Evolutionary conservation across 2,888 invertebrate species (phyloP), one percentile per base, ranked within the genome.

Genomic region (Diogma glabrata): DNA sequence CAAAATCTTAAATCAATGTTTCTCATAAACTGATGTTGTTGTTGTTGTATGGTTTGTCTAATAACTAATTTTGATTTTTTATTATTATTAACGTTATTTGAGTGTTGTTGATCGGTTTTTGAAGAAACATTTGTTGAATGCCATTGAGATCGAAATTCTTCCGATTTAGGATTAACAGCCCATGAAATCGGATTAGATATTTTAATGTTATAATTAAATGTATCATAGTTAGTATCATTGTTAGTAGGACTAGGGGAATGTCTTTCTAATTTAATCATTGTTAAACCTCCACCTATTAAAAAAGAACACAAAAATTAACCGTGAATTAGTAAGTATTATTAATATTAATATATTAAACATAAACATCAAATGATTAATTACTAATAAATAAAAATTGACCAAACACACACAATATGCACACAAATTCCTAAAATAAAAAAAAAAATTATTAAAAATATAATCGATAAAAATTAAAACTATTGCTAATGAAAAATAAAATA

Each of bases 111-210:
- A n/a, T 50, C 48, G 20, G 53, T 12, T 14, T 49, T 51, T 17
- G 57, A 49, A 5, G 54, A 43, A 4, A 54, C 50, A 43, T 43
- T 43, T 22, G 20, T 43, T 22, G 23, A 14, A 43, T 50, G 24
- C 43, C 26, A 28, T 28, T 19, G 28, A 24, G 26, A 24, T 28
- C 28, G 24, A 46, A 24, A 24, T 24, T 24, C 5, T 16, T 46
- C 46, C 17, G 46, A 24, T 46, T 46, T 46, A 16, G 46, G 24
- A 66, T 62, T 69, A 68, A 47, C 67, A 67, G 67, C 68, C 69
- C 69, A 69, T 14, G 69, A 69, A 57, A 69, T 57, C 3, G 69
- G 70, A 53, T 69, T 70, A 24, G 68, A 67, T 50, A 69, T 54
- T 54, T 69, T 70, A 24, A 69, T 55, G 58, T 70, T 69, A 53